Evolutionary conservation across 2,888 invertebrate species (phyloP).

Genomic region (Ormyrus labotus): DNA sequence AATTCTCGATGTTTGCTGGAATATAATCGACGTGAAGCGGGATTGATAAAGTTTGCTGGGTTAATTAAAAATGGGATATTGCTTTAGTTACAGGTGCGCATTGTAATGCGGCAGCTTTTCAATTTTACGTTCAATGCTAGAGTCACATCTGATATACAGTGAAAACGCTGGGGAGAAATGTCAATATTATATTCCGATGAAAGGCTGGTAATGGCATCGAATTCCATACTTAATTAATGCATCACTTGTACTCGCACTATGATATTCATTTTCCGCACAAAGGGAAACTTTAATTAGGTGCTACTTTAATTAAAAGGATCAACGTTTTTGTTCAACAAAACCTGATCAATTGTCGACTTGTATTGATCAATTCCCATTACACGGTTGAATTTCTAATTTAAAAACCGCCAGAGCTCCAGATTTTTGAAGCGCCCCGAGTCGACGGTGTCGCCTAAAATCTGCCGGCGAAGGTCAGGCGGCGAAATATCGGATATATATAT

Average conservation of each 20-base stretch:
- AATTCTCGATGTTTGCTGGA: background rate
- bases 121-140: background rate
- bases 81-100: background rate
- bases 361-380: background rate
- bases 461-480: background rate
- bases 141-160: slow-evolving; percentile 15
- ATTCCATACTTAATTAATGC: slow-evolving; percentile 30
- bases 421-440: background rate
- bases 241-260: background rate
- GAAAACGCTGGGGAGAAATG: slow-evolving; percentile 18
- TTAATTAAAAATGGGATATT: too few species aligned
- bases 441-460: background rate
- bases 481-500: slow-evolving; percentile 6
- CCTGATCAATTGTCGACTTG: background rate
- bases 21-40: background rate
- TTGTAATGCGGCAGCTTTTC: background rate
- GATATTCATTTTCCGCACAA: slow-evolving; percentile 3
- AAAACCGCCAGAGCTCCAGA: background rate
- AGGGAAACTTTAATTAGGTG: slow-evolving; percentile 27
- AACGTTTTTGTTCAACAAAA: background rate
- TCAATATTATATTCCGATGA: slow-evolving; percentile 25
- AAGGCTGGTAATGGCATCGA: slow-evolving; percentile 4
- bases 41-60: background rate
- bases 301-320: background rate
- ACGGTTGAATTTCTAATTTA: background rate